Evolutionary conservation across 2,888 invertebrate species (phyloP), one percentile per base, ranked within the genome.

Genomic region (Euspilapteryx auroguttella): DNA sequence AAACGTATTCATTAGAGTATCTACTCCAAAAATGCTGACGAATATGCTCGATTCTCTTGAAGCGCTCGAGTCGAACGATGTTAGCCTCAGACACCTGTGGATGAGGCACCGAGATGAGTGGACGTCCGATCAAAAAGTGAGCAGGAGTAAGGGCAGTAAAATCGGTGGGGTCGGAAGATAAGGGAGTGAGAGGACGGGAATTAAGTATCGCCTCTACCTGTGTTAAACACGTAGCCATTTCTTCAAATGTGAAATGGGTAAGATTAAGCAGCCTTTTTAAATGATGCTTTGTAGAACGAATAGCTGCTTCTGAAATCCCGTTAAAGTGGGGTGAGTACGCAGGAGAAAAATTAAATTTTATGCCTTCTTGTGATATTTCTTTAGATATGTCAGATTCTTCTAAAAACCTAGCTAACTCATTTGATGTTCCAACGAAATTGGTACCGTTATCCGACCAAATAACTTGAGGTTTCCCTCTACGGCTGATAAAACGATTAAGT

Each of bases 61-160:
- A 36, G n/a, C 32, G 27, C 7, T 31, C 25, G 6, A 36, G 32
- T 2, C 28, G 29, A n/a, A 21, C 22, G 8, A 32, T 30, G 20
- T 31, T 23, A 3, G 14, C 21, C n/a, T 31, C 36, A 11, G 30
- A 23, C 3, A 34, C 11, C 25, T 30, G 30, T n/a, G 34, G 32
- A 29, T 31, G 34, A 22, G 36, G 36, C n/a, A 36, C 28, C 3
- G 32, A 32, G 20, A 25, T 24, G 6, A 36, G 28, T 20, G 34
- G 24, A 24, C 36, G 34, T 31, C 36, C 36, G 24, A 36, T 29
- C 4, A 36, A 34, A 21, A 34, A 36, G 22, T 36, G 28, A 2
- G 34, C 24, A 14, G 32, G 36, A 4, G 36, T 31, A 5, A 36
- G 30, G 11, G 24, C 29, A 13, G 31, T 24, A 2, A 34, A 23